These are phyloP conservation scores for Sigmodon hispidus DNA, from an alignment of 2,113 vertebrate genomes.

Conservation along the genomic window DNA sequence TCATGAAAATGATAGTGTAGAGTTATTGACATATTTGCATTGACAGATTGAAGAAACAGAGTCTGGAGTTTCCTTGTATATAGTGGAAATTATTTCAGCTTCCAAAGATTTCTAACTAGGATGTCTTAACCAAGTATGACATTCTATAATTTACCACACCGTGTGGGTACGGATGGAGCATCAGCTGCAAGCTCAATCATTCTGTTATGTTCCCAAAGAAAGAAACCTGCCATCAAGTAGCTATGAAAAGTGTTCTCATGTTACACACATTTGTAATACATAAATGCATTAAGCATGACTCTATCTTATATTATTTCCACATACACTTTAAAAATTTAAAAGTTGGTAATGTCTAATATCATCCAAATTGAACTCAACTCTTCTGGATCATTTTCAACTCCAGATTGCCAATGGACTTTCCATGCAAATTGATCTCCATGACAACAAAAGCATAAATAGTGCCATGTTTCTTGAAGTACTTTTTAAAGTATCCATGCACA, in stretches of 20 bases:
- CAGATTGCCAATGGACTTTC: background rate
- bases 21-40: background rate
- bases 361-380: background rate
- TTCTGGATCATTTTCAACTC: constrained; percentile 15
- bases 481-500: background rate
- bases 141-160: background rate
- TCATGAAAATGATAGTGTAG: background rate
- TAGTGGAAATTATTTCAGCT: background rate
- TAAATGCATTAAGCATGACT: background rate
- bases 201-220: background rate
- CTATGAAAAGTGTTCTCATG: background rate
- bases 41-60: background rate
- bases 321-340: background rate
- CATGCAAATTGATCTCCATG: background rate
- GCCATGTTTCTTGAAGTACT: constrained; percentile 5
- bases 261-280: background rate
- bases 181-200: background rate
- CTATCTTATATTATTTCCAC: background rate
- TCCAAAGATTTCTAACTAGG: background rate
- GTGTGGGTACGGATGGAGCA: background rate
- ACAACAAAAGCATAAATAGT: background rate
- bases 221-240: background rate
- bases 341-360: background rate
- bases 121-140: background rate
- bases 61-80: background rate